Evolutionary conservation across 2,888 invertebrate genomes (phyloP), one percentile per base, ranked within the genome.

Genomic region (Diaperis boleti): DNA sequence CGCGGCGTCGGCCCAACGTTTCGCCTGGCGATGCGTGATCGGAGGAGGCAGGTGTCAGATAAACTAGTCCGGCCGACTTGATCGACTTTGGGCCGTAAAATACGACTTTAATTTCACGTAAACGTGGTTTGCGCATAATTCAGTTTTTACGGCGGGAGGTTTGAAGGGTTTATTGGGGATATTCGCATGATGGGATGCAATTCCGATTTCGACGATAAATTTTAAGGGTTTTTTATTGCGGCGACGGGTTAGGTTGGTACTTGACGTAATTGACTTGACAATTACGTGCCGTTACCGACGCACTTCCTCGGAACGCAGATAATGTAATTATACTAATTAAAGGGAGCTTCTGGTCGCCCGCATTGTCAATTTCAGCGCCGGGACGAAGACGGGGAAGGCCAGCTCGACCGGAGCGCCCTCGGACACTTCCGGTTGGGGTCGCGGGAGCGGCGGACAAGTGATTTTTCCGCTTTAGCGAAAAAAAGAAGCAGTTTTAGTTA

Each of bases 301-400:
- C 78, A 76, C 67, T 77, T 75, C 73, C 76, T 72, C 75, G 77
- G 75, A 78, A 78, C 77, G 73, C 66, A 72, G 74, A 79, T 78
- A 77, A 66, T 55, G 59, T 72, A 72, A 71, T 72, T 71, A 69
- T 66, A 67, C 64, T 70, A 70, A 68, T 62, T 57, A 61, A 64
- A 64, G 50, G 62, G 55, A 52, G 42, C 61, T 68, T 64, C 63
- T 57, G 62, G 61, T 64, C 65, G 59, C 72, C 72, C 72, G 69
- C 68, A 71, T 69, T 68, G 62, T 50, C 60, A 55, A 63, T 66
- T 49, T 10, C 22, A 14, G n/a, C 26, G 6, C 26, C 26, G n/a
- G 26, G 26, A 26, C 26, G 26, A 26, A 26, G 26, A 26, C 26
- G n/a, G 3, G n/a, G n/a, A 20, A 26, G n/a, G 26, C n/a, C 26